These are phyloP conservation scores for Lithobates sylvaticus DNA, from an alignment of 2,797 vertebrate genomes.

Conservation along the genomic window DNA sequence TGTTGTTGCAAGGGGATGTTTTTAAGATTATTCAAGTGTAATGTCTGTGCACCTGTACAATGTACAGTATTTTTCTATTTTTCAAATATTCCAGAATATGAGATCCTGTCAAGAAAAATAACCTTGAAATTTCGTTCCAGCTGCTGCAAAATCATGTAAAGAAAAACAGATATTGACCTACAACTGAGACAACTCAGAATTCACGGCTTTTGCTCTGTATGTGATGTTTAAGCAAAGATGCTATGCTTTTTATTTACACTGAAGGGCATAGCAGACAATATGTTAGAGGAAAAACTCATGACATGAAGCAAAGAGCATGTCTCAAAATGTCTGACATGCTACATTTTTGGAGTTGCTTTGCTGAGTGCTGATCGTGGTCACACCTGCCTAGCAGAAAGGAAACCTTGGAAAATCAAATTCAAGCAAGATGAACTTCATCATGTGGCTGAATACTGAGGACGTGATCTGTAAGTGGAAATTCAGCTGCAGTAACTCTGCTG, in stretches of 20 bases:
- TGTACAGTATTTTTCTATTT: not conserved
- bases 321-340: conserved; percentile 49
- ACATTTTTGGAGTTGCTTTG: conserved; percentile 52
- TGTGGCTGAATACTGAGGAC: conserved; percentile 62
- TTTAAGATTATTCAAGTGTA: not conserved
- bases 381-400: conserved; percentile 49
- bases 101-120: conserved; percentile 4
- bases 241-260: conserved; percentile 34
- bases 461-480: conserved; percentile 56
- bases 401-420: conserved; percentile 49
- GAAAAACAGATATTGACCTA: conserved; percentile 27
- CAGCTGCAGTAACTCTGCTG: conserved; percentile 32
- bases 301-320: conserved; percentile 31
- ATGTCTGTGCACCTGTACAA: not conserved
- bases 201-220: conserved; percentile 21
- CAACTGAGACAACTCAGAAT: conserved; percentile 24
- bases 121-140: not conserved
- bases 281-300: conserved; percentile 40
- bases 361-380: conserved; percentile 40
- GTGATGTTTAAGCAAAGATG: conserved; percentile 35
- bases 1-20: not conserved
- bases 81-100: not conserved
- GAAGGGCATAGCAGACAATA: conserved; percentile 48
- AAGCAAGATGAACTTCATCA: conserved; percentile 50
- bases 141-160: conserved; percentile 18